These are phyloP conservation scores for Lasioglossum lativentre DNA, from an alignment of 2,888 invertebrate genomes.

Conservation along the genomic window DNA sequence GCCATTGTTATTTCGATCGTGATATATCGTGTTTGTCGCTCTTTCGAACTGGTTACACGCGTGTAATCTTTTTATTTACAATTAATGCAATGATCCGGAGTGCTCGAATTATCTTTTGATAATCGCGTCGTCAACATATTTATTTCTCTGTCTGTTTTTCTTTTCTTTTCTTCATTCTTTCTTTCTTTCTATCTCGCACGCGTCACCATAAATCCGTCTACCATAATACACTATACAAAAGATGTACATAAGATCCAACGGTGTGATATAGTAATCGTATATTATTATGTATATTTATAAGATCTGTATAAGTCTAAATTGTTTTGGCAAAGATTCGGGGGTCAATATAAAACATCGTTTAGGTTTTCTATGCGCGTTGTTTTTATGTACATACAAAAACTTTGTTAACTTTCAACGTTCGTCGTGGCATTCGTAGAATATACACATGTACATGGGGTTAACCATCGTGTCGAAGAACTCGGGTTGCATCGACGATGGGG, in stretches of 20 bases:
- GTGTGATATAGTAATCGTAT: conserved; percentile 73
- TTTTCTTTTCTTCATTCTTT: no score
- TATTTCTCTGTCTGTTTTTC: neutral
- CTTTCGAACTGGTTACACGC: conserved; percentile 14
- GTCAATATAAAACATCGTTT: conserved; percentile 78
- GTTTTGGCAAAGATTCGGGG: conserved; percentile 81
- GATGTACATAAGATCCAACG: conserved; percentile 81
- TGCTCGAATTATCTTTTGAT: conserved; percentile 23
- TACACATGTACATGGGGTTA: conserved; percentile 78
- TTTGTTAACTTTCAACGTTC: conserved; percentile 77
- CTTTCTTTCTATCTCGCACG: neutral
- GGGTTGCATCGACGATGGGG: conserved; percentile 76
- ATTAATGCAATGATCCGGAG: conserved; percentile 12
- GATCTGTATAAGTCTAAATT: conserved; percentile 68
- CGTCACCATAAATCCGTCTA: conserved; percentile 55
- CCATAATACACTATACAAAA: conserved; percentile 80
- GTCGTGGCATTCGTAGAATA: conserved; percentile 70
- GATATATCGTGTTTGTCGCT: conserved; percentile 11
- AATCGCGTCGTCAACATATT: neutral
- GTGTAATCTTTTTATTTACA: conserved; percentile 37
- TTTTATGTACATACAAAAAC: conserved; percentile 73
- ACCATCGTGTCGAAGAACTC: conserved; percentile 73
- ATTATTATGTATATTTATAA: conserved; percentile 60
- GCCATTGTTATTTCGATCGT: no score
- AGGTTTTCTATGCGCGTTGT: conserved; percentile 67